Evolutionary conservation across 2,888 invertebrate species (phyloP), one percentile per base, ranked within the genome.

Genomic region (Candidula unifasciata): DNA sequence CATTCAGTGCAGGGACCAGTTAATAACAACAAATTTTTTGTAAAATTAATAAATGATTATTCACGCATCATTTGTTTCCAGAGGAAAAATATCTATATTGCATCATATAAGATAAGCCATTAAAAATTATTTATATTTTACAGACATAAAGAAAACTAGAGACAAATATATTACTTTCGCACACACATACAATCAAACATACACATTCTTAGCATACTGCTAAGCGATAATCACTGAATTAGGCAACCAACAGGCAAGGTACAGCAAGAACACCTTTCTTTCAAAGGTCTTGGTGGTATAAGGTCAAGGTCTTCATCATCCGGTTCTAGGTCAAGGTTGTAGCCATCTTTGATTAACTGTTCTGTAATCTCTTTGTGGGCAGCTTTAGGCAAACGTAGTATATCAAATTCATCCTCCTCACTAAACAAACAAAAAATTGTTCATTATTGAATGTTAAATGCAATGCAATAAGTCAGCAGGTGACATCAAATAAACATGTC

Each of bases 281-380:
- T 92, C 37, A 94, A 89, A 57, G 94, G 94, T 86, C 94, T 92
- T 44, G 95, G 95, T 35, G 94, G 94, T 87, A 94, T 94, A 37
- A 95, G 92, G 89, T 95, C 94, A 86, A 95, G 92, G 88, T 95
- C 94, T 88, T 94, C 94, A 88, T 94, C 94, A 88, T 94, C 94
- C 6, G 95, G 95, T 85, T 95, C 95, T 91, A 95, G 94, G 93
- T 95, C 95, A 93, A 95, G 92, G 90, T 95, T 95, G 88, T 94
- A 94, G 27, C 94, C 94, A 90, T 95, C 95, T 88, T 95, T 95
- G 82, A 95, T 95, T 87, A 95, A 94, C 86, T 95, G 95, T 89
- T 95, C 95, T 13, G 95, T 95, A 78, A 95, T 94, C 89, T 95
- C 95, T 89, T 94, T 94, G 83, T 95, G 94, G 35, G 93, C 92